Conservation (phyloP, 2,888 invertebrate species). For the Drosophila borealis region DNA sequence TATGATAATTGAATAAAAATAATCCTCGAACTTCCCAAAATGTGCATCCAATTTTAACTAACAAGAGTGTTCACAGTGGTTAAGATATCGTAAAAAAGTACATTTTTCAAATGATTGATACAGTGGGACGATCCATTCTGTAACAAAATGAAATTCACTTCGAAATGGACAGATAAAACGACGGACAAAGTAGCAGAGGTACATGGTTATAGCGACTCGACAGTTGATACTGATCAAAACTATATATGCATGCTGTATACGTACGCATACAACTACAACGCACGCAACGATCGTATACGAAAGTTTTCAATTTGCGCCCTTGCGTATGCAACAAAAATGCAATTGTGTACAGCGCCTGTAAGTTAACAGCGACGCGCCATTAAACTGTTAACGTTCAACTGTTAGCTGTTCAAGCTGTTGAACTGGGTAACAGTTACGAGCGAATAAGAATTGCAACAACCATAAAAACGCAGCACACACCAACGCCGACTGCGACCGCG, state of each 20-base stretch:
- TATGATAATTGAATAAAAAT: too few relatives aligned
- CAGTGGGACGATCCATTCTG: too few relatives aligned
- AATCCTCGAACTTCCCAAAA: too few relatives aligned
- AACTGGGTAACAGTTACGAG: slow-evolving; percentile 31
- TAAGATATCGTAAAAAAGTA: too few relatives aligned
- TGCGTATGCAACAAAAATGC: slow-evolving; percentile 54
- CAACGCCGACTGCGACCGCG: slow-evolving; percentile 20
- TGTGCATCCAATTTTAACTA: too few relatives aligned
- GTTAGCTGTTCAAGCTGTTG: slow-evolving; percentile 38
- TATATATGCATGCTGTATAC: neutral
- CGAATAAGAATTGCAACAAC: slow-evolving; percentile 52
- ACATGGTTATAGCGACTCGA: too few relatives aligned
- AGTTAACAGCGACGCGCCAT: slow-evolving; percentile 39
- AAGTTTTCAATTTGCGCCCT: slow-evolving; percentile 33
- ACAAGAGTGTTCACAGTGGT: too few relatives aligned
- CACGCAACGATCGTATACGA: slow-evolving; percentile 14
- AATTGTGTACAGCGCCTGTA: slow-evolving; percentile 20
- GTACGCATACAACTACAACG: neutral
- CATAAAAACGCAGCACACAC: slow-evolving; percentile 20
- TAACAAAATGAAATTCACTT: too few relatives aligned
- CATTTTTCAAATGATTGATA: too few relatives aligned
- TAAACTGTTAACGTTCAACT: slow-evolving; percentile 34
- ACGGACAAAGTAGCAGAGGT: too few relatives aligned
- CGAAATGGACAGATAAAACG: too few relatives aligned
- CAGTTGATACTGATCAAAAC: too few relatives aligned